These are phyloP conservation scores for Lepilemur septentrionalis DNA, from an alignment of 2,797 vertebrate genomes.

Conservation along the genomic window DNA sequence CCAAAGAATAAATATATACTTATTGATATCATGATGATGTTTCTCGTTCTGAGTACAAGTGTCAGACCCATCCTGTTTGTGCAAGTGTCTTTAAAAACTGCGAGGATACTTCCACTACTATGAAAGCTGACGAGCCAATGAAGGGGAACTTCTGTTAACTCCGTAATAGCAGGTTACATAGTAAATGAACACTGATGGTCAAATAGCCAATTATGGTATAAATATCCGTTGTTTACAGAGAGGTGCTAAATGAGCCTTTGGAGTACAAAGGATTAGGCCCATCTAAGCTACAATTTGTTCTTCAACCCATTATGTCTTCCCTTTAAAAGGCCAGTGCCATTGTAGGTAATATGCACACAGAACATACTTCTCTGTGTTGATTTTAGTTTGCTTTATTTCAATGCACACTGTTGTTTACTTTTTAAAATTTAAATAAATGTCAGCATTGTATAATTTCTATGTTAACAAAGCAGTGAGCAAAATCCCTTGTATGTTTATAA, in stretches of 20 bases:
- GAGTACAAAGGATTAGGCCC: constrained; percentile 84
- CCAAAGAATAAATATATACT: constrained; percentile 60
- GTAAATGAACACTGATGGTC: constrained; percentile 84
- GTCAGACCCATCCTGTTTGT: constrained; percentile 82
- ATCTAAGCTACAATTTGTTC: constrained; percentile 85
- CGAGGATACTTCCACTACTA: constrained; percentile 82
- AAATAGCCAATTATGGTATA: constrained; percentile 87
- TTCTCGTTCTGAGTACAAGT: constrained; percentile 82
- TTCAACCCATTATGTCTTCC: constrained; percentile 82
- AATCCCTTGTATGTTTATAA: constrained; percentile 93
- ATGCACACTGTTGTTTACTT: constrained; percentile 90
- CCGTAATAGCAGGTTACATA: constrained; percentile 84
- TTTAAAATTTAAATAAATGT: constrained; percentile 93
- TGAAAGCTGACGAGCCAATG: constrained; percentile 77
- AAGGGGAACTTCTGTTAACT: constrained; percentile 86
- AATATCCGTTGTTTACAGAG: constrained; percentile 86
- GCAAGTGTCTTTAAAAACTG: constrained; percentile 81
- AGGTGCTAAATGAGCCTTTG: constrained; percentile 85
- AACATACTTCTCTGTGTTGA: constrained; percentile 86
- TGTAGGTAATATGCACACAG: constrained; percentile 81
- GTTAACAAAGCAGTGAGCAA: constrained; percentile 92
- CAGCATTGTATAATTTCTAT: constrained; percentile 92
- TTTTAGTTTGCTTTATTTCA: constrained; percentile 91
- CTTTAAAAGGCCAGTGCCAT: constrained; percentile 80
- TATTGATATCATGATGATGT: constrained; percentile 84